phyloP scores from a whole-genome alignment of 2,797 vertebrate genomes.

The Sebastes oblongus region DNA sequence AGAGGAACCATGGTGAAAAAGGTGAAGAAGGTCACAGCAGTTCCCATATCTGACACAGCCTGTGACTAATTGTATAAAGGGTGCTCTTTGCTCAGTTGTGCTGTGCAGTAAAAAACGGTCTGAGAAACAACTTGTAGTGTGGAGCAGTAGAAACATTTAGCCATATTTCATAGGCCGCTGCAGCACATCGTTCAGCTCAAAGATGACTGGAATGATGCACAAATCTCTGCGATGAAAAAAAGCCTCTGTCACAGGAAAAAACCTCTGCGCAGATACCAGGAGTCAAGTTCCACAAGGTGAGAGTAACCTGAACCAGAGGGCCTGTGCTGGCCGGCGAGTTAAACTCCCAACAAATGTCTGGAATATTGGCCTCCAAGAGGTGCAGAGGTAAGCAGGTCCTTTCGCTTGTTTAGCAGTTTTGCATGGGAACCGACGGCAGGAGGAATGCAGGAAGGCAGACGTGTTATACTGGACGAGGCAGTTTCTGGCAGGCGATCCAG shows the following conservation, averaged over 20 bases:
- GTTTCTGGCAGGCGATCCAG: conserved; percentile 47
- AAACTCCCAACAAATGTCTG: conserved; percentile 53
- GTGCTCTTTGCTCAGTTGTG: not conserved
- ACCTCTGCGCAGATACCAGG: conserved; percentile 20
- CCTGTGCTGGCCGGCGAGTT: conserved; percentile 28
- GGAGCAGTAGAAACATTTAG: not conserved
- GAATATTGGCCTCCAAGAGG: conserved; percentile 43
- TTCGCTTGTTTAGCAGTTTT: conserved; percentile 61
- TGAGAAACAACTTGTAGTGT: not conserved
- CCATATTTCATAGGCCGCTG: not conserved
- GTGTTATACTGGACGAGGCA: conserved; percentile 57
- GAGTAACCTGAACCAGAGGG: conserved; percentile 62
- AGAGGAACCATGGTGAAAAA: conserved; percentile 36
- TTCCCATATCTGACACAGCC: conserved; percentile 35
- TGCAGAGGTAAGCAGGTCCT: conserved; percentile 62
- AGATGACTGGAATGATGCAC: not conserved
- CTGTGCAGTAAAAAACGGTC: not conserved
- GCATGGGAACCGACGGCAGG: conserved; percentile 62
- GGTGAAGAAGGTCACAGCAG: conserved; percentile 39
- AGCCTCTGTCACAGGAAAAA: conserved; percentile 8
- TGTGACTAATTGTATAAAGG: conserved; percentile 17
- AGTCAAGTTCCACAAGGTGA: conserved; percentile 59
- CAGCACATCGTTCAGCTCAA: not conserved
- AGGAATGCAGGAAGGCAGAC: conserved; percentile 65
- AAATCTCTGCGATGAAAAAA: conserved; percentile 12